Percentiles rank a stretch among this genome's conserved stretches.
Conservation (phyloP, 2,113 vertebrate species). For the Anarrhichthys ocellatus region DNA sequence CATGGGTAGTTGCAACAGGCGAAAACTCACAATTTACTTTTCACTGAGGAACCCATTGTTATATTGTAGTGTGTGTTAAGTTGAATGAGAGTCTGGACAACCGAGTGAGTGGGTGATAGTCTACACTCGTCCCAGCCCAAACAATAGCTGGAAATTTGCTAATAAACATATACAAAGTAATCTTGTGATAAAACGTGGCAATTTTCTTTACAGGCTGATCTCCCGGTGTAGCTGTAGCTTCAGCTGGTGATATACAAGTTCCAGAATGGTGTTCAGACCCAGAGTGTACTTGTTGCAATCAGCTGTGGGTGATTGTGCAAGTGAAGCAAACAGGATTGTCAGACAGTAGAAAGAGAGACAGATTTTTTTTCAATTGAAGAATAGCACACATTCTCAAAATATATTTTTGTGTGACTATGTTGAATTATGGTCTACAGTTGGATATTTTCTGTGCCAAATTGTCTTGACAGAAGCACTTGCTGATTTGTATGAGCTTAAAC, state of each 20-base stretch:
- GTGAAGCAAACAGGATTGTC: background rate
- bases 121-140: too few species aligned
- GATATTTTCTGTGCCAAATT: background rate
- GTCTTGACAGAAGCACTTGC: background rate
- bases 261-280: background rate
- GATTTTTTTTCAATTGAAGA: constrained; percentile 11
- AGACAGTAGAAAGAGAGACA: background rate
- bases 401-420: background rate
- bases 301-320: background rate
- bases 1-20: background rate
- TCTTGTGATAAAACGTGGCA: background rate
- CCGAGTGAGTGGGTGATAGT: background rate
- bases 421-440: background rate
- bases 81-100: background rate
- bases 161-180: background rate
- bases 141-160: background rate
- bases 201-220: background rate
- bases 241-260: constrained; percentile 13
- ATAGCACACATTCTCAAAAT: background rate
- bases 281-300: background rate
- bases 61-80: background rate
- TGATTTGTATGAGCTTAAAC: constrained; percentile 2
- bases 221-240: background rate
- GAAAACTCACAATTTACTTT: background rate
- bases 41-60: background rate